Evolutionary conservation across 53 echinoderm and acorn worm species (phyloP).

Genomic region (Echinarachnius parma): DNA sequence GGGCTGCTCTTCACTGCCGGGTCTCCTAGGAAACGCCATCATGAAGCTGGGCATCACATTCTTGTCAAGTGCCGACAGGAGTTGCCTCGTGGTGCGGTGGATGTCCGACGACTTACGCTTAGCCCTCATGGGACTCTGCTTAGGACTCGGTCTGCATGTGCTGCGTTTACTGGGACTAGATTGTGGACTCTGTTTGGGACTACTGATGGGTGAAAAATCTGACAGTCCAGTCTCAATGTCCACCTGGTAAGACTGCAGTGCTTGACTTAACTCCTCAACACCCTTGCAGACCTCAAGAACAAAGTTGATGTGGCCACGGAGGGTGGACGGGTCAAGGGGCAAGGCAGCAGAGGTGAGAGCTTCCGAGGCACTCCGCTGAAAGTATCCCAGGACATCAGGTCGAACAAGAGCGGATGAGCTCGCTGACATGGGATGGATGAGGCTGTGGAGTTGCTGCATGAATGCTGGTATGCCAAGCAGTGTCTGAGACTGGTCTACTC

Average conservation of each 20-base stretch:
- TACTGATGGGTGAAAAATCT: slow-evolving; percentile 11
- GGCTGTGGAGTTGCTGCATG: slow-evolving; percentile 57
- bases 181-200: slow-evolving; percentile 26
- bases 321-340: slow-evolving; percentile 51
- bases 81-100: slow-evolving; percentile 53
- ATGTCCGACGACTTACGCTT: slow-evolving; percentile 49
- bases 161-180: slow-evolving; percentile 17
- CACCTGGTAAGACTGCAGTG: slow-evolving; percentile 16
- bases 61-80: slow-evolving; percentile 71
- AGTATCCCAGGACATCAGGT: slow-evolving; percentile 48
- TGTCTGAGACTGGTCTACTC: slow-evolving; percentile 43
- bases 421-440: slow-evolving; percentile 45
- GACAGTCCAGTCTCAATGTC: not conserved
- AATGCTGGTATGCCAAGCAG: slow-evolving; percentile 57
- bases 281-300: slow-evolving; percentile 38
- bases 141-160: not conserved
- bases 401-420: slow-evolving; percentile 54
- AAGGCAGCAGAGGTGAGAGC: slow-evolving; percentile 51
- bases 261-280: slow-evolving; percentile 32
- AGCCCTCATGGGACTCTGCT: slow-evolving; percentile 17
- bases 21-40: slow-evolving; percentile 36
- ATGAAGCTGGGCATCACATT: slow-evolving; percentile 43
- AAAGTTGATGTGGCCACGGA: slow-evolving; percentile 57
- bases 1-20: slow-evolving; percentile 25
- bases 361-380: slow-evolving; percentile 35